Base-by-base conservation (phyloP, 2,113 vertebrate genomes). In the Gobio gobio region DNA sequence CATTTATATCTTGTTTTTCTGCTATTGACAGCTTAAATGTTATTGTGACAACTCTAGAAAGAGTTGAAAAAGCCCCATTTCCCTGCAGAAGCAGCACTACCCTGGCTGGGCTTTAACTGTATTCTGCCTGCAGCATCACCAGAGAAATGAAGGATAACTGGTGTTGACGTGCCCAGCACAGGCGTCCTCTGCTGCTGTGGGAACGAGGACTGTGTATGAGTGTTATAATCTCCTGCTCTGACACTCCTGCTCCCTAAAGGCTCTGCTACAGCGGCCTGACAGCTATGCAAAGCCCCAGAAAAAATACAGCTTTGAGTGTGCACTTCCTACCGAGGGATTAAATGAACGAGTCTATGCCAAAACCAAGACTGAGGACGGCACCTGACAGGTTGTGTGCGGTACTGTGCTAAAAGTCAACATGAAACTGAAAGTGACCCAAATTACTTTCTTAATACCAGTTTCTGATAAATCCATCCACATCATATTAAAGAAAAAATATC, bases 91-190 rank as follows among this genome's bases (percentile, higher is more conserved):
- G 10, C 43, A 45, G 40, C n/a, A 14, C 3, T 8, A 74, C 70
- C n/a, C 10, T 47, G 70, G 22, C 40, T 74, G 43, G 13, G 73
- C 49, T 79, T 33, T 16, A 59, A 20, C 61, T 66, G 56, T 47
- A 29, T 8, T 51, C 14, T 51, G 43, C 47, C 72, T 63, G 16
- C n/a, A 26, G 83, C 86, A 12, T 26, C 61, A 61, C 78, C 56
- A 43, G 80, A 13, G 75, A 78, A 61, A 82, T 24, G 13, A 54
- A 54, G 72, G 29, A 56, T 78, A 82, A 77, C 49, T 66, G 26
- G 24, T 82, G 85, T 82, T 88, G 85, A 88, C 85, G 76, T 56
- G 70, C 49, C 33, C 78, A 56, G 85, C 85, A 63, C 40, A 77
- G 13, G 7, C 70, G 16, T 77, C 72, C 12, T 20, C 18, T 22